phyloP scores from a whole-genome alignment of 1,140 invertebrate genomes.

The Lycorma delicatula region DNA sequence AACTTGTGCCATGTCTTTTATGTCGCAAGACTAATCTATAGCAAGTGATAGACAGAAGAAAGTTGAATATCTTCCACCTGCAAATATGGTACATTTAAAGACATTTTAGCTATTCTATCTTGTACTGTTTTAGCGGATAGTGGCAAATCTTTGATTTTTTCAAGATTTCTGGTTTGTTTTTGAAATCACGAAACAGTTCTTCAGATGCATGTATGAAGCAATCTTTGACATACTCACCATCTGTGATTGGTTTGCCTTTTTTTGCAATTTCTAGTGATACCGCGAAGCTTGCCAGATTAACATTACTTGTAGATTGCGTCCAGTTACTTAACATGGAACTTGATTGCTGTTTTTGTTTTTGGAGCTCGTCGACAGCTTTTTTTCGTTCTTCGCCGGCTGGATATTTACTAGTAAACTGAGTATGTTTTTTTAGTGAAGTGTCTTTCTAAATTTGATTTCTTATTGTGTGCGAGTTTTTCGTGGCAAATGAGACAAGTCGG shows the following conservation, averaged over 20 bases:
- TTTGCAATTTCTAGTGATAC: slow-evolving; percentile 29
- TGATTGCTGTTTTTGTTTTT: slow-evolving; percentile 28
- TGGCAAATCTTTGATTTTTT: slow-evolving; percentile 31
- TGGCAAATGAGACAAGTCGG: slow-evolving; percentile 17
- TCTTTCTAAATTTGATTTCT: slow-evolving; percentile 21
- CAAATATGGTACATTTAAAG: slow-evolving; percentile 29
- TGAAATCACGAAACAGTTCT: slow-evolving; percentile 34
- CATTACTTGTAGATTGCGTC: slow-evolving; percentile 32
- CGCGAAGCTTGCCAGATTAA: slow-evolving; percentile 30
- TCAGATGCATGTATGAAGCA: slow-evolving; percentile 29
- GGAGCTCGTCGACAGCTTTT: slow-evolving; percentile 33
- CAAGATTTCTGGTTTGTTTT: slow-evolving; percentile 31
- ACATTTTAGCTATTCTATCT: slow-evolving; percentile 32
- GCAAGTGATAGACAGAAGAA: slow-evolving; percentile 27
- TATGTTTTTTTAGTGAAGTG: slow-evolving; percentile 14
- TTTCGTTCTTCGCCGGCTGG: slow-evolving; percentile 26
- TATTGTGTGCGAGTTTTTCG: slow-evolving; percentile 13
- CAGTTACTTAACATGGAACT: slow-evolving; percentile 30
- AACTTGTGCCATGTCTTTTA: slow-evolving; percentile 32
- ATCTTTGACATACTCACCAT: slow-evolving; percentile 33
- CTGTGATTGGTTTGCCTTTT: slow-evolving; percentile 33
- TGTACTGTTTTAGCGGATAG: slow-evolving; percentile 30
- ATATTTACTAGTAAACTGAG: slow-evolving; percentile 23
- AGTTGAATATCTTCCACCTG: slow-evolving; percentile 31
- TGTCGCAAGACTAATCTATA: slow-evolving; percentile 30